Evolutionary conservation across 2,888 invertebrate genomes (phyloP), one percentile per base, ranked within the genome.

Genomic region (Heliconius sara): DNA sequence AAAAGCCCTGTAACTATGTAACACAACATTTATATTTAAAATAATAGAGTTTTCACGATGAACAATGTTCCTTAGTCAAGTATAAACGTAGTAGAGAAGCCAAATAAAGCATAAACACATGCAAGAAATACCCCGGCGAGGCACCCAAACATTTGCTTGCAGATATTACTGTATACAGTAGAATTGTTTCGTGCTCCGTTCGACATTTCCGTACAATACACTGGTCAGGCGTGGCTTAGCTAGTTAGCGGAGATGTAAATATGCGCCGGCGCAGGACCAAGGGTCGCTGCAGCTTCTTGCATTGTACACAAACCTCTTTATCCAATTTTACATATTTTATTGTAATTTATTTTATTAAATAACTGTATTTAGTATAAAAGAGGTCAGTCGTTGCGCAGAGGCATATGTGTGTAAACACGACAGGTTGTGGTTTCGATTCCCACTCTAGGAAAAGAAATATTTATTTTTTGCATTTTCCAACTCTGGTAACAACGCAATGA

Each of bases 141-240:
- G 86, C 89, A 89, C 88, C 86, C 88, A 90, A 92, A 91, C 92
- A 92, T 93, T 92, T 92, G 88, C 91, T 93, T 93, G 91, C 90
- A 91, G 90, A 91, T 93, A 92, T 89, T 89, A 91, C 90, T 89
- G 91, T 92, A 91, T 89, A 90, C 86, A 84, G 88, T 90, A 87
- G 91, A 88, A 94, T 94, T 91, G 93, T 93, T 94, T 92, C 92
- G 92, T 92, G 92, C 88, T 84, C 84, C 86, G 86, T 83, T 83
- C 90, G 89, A 92, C 91, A 94, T 94, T 94, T 94, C 94, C 92
- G 92, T 91, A 93, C 92, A 94, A 93, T 93, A 91, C 92, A 90
- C 89, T 86, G 89, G 89, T 81, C 86, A 86, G 87, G 88, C 87
- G 88, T 86, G 86, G 89, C 84, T 86, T 85, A 84, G 87, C 90